Conservation (phyloP, 2,888 invertebrate genomes). For the Epistrophella euchroma region DNA sequence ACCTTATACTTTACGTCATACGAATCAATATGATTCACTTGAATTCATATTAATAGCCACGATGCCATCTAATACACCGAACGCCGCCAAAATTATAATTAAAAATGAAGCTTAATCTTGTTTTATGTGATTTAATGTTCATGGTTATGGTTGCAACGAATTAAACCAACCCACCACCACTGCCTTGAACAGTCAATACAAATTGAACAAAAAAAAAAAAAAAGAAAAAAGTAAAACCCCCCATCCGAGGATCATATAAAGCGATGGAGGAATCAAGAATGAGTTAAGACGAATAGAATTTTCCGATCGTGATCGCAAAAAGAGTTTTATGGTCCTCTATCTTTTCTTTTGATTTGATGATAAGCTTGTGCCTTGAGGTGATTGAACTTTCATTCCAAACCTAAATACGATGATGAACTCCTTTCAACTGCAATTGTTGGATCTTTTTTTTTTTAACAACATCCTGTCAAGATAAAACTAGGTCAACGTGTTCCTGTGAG, state of each 20-base stretch:
- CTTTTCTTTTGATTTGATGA: constrained; percentile 2
- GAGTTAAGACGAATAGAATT: constrained; percentile 32
- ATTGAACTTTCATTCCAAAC: constrained; percentile 35
- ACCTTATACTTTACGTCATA: constrained; percentile 19
- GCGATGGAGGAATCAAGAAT: constrained; percentile 18
- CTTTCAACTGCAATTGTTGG: constrained; percentile 19
- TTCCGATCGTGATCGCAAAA: constrained; percentile 39
- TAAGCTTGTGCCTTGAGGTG: constrained; percentile 32
- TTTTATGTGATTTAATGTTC: constrained; percentile 51
- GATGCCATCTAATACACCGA: neutral
- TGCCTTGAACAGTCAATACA: neutral
- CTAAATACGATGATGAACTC: neutral
- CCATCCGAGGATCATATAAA: neutral
- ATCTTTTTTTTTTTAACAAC: neutral
- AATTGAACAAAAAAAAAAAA: constrained; percentile 7
- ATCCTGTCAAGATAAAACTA: constrained; percentile 34
- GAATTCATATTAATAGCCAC: constrained; percentile 15
- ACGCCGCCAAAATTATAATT: constrained; percentile 13
- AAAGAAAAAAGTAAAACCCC: neutral
- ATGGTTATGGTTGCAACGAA: constrained; percentile 29
- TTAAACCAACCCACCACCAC: constrained; percentile 22
- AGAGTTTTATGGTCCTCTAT: neutral
- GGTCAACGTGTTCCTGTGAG: constrained; percentile 47
- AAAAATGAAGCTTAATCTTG: constrained; percentile 36
- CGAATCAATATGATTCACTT: constrained; percentile 54